Percentiles rank a stretch among this genome's conserved stretches.
Conservation (phyloP, 2,113 vertebrate genomes). For the Pao palembangensis region DNA sequence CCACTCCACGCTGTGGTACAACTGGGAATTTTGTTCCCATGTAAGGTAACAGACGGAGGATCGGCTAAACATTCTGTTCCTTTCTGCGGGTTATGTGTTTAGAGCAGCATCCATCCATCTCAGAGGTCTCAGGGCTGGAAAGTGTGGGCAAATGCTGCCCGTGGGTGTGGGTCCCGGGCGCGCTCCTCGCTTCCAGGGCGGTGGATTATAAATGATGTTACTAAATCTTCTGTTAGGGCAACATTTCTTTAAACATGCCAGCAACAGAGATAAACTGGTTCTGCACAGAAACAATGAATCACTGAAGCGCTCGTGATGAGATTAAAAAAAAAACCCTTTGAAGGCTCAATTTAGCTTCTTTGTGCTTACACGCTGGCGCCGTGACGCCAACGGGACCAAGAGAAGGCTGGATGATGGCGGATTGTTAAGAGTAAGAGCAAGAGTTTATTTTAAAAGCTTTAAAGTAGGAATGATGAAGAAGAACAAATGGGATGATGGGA, state of each 20-base stretch:
- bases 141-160: no score
- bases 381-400: slow-evolving; percentile 13
- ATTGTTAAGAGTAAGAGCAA: neutral
- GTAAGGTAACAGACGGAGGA: no score
- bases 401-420: neutral
- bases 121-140: no score
- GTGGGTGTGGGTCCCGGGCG: no score
- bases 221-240: slow-evolving; percentile 3
- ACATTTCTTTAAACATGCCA: slow-evolving; percentile 13
- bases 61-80: no score
- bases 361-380: slow-evolving; percentile 8
- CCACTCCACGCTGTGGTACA: no score
- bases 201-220: neutral
- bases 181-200: no score
- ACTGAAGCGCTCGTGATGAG: slow-evolving; percentile 8
- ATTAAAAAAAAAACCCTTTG: slow-evolving; percentile 18
- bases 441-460: slow-evolving; percentile 18
- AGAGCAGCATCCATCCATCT: no score
- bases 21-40: no score
- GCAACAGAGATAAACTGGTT: slow-evolving; percentile 4
- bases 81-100: no score
- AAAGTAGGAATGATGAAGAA: slow-evolving; percentile 21
- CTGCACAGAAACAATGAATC: neutral
- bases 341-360: slow-evolving; percentile 32
- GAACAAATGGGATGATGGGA: neutral